Conservation (phyloP, 1,140 invertebrate genomes). For the Lepidurus arcticus region DNA sequence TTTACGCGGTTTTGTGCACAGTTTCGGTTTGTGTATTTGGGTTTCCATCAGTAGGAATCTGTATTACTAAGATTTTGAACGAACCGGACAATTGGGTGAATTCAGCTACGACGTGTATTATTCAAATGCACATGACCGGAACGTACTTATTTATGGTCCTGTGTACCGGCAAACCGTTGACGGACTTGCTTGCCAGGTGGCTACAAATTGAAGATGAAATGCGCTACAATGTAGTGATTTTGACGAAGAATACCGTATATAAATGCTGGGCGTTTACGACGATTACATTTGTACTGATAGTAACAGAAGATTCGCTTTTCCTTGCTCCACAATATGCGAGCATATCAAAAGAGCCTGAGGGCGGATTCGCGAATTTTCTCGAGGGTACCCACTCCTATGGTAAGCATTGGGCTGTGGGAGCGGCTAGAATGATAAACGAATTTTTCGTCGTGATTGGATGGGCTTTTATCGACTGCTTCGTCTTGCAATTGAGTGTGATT, state of each 20-base stretch:
- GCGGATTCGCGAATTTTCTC: not conserved
- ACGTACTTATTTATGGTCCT: not conserved
- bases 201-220: not conserved
- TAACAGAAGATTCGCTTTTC: not conserved
- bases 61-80: not conserved
- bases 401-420: not conserved
- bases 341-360: not conserved
- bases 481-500: not conserved
- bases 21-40: not conserved
- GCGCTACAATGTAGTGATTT: not conserved
- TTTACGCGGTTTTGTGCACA: slow-evolving; percentile 6
- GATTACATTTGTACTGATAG: not conserved
- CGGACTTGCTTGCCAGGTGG: not conserved
- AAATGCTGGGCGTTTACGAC: not conserved
- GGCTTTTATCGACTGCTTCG: not conserved
- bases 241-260: not conserved
- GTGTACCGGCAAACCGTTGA: not conserved
- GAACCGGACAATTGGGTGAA: not conserved
- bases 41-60: not conserved
- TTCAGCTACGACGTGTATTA: not conserved
- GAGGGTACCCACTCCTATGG: not conserved
- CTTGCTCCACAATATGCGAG: not conserved
- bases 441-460: not conserved
- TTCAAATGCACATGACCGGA: not conserved
- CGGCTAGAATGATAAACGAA: not conserved